Base-by-base conservation (phyloP, 2,113 vertebrate species). In the Myxocyprinus asiaticus region DNA sequence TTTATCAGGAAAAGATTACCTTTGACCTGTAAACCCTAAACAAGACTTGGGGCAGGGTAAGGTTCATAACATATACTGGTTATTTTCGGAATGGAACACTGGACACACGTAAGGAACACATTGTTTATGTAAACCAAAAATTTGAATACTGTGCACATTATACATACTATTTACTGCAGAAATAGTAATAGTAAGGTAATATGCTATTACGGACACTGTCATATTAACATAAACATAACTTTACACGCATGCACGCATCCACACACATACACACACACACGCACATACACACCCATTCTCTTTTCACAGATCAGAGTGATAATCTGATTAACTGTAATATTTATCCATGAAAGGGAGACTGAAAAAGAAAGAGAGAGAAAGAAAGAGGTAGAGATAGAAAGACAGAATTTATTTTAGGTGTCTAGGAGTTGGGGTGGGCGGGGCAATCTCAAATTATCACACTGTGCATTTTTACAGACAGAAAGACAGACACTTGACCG, bases 1-100 rank as follows among this genome's bases (percentile, higher is more conserved):
- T 92, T 92, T 87, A 89, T 88, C 88, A 83, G 70, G 66, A 42
- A 22, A 11, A 5, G 48, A 14, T 81, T 68, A 77, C 45, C 68
- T 78, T 71, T 74, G 75, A 81, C 82, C 65, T 76, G 9, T 12
- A 44, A 72, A 50, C 11, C 68, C 48, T 44, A 72, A 62, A 79
- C 68, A 72, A 51, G 69, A 44, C 48, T 67, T 9, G 43, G 56
- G 64, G 43, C 53, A 85, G n/a, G 73, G 45, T 44, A 15, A 66
- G 62, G 70, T 63, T 3, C 7, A 76, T 22, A 59, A 55, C 62
- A 51, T n/a, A 14, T 58, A 58, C 9, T 6, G 47, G 47, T 6
- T 48, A 33, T 33, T 1, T 33, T 33, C 22, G 22, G 22, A 33
- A 33, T 33, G 22, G 22, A 33, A 33, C 22, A 33, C 22, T 33